Percentiles rank a stretch among this genome's conserved stretches.
Evolutionary conservation across 2,888 invertebrate species (phyloP).

Genomic region (Aquatica leii): DNA sequence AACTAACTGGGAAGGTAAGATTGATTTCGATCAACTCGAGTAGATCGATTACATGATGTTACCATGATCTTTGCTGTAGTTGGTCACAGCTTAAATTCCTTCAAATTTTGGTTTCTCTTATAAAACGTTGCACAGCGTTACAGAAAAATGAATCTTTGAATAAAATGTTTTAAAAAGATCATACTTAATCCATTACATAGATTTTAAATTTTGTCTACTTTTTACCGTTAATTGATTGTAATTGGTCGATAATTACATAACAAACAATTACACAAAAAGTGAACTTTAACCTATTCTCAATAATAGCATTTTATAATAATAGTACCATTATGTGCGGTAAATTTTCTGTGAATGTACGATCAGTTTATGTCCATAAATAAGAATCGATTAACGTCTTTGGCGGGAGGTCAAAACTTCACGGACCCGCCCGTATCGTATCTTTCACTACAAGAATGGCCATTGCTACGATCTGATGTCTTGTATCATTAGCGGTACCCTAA

Average conservation of each 20-base stretch:
- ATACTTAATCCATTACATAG: too few relatives aligned
- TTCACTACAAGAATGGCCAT: slow-evolving; percentile 45
- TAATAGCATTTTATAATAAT: slow-evolving; percentile 12
- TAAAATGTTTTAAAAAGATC: too few relatives aligned
- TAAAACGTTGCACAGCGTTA: too few relatives aligned
- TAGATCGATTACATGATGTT: too few relatives aligned
- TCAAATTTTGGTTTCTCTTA: too few relatives aligned
- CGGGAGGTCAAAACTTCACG: slow-evolving; percentile 46
- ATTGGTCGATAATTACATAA: slow-evolving; percentile 8
- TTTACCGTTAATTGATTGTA: background rate
- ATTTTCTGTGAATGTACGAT: slow-evolving; percentile 47
- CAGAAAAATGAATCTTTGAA: too few relatives aligned
- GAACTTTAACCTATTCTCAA: slow-evolving; percentile 30
- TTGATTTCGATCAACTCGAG: too few relatives aligned
- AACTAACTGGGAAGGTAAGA: too few relatives aligned
- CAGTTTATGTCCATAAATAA: slow-evolving; percentile 52
- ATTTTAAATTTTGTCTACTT: too few relatives aligned
- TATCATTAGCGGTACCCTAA: slow-evolving; percentile 55
- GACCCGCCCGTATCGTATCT: slow-evolving; percentile 45
- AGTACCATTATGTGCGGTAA: slow-evolving; percentile 4
- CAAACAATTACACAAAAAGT: slow-evolving; percentile 20
- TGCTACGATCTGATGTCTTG: slow-evolving; percentile 45
- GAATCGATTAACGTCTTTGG: slow-evolving; percentile 51
- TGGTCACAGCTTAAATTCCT: too few relatives aligned
- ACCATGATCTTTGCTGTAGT: too few relatives aligned